A percentile compares a stretch with the other conserved stretches of the same genome.
These are phyloP conservation scores for Pelecanoides urinatrix DNA, from an alignment of 2,113 vertebrate genomes.

Conservation along the genomic window DNA sequence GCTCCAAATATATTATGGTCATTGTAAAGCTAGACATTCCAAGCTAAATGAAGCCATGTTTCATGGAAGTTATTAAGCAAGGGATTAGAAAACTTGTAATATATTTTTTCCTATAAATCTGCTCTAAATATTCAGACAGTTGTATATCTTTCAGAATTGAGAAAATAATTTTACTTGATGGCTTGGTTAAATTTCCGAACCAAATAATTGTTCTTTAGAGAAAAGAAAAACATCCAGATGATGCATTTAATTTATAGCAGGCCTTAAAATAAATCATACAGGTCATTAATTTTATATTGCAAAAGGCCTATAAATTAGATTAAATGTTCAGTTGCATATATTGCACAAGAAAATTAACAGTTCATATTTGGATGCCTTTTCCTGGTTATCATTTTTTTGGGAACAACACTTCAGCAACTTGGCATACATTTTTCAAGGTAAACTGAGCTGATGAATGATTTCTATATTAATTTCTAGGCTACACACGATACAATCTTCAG, in stretches of 20 bases:
- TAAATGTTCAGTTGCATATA: neutral
- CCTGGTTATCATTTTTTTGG: neutral
- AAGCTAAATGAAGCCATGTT: neutral
- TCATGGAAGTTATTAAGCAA: neutral
- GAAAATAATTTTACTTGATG: neutral
- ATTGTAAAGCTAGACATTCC: neutral
- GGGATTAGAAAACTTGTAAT: neutral
- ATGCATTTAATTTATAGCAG: slow-evolving; percentile 17
- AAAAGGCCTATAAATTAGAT: slow-evolving; percentile 14
- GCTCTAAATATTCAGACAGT: neutral
- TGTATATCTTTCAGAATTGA: neutral
- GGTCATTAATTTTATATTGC: slow-evolving; percentile 23
- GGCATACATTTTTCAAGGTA: neutral
- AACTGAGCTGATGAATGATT: neutral
- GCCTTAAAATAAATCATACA: slow-evolving; percentile 16
- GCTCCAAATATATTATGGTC: neutral
- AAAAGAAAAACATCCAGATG: neutral
- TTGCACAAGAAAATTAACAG: slow-evolving; percentile 36
- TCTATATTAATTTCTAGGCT: neutral
- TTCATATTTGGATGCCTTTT: neutral
- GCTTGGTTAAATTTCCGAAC: slow-evolving; percentile 18
- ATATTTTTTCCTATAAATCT: neutral
- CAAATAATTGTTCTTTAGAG: neutral
- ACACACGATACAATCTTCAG: neutral
- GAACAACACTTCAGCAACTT: neutral